phyloP scores from a whole-genome alignment of 2,113 vertebrate genomes.

The Eurypyga helias region DNA sequence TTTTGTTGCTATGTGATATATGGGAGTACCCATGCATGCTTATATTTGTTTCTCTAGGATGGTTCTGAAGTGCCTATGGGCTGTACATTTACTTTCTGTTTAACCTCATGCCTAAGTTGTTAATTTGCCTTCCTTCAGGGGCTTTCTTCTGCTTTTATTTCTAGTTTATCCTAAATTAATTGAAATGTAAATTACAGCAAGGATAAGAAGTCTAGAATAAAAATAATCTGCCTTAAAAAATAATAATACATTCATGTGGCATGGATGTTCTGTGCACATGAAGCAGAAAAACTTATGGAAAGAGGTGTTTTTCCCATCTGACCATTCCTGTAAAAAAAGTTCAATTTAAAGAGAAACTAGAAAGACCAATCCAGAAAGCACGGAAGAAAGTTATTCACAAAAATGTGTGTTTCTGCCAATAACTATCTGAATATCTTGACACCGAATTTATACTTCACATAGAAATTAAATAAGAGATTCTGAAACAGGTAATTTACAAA shows the following conservation, averaged over 20 bases:
- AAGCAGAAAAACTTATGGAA: not conserved
- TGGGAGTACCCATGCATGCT: not conserved
- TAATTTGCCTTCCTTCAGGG: conserved; percentile 1
- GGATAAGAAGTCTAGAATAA: not conserved
- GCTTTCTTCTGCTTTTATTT: not conserved
- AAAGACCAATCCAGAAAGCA: not conserved
- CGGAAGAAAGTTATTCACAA: not conserved
- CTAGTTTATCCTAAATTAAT: not conserved
- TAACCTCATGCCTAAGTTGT: not conserved
- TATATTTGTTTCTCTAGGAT: not conserved
- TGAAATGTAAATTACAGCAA: not conserved
- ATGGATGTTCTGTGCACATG: not conserved
- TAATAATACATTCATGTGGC: not conserved
- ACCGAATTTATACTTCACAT: not conserved
- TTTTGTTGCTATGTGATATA: not conserved
- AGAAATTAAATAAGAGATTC: not conserved
- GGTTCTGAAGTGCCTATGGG: not conserved
- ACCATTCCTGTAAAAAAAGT: not conserved
- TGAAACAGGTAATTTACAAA: not conserved
- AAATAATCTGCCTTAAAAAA: not conserved
- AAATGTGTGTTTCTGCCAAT: not conserved
- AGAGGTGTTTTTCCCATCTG: not conserved
- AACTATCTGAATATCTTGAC: not conserved
- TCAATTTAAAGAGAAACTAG: not conserved
- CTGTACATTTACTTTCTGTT: not conserved